Conservation (phyloP, 1,140 invertebrate genomes). For the Drosophila seguyi region DNA sequence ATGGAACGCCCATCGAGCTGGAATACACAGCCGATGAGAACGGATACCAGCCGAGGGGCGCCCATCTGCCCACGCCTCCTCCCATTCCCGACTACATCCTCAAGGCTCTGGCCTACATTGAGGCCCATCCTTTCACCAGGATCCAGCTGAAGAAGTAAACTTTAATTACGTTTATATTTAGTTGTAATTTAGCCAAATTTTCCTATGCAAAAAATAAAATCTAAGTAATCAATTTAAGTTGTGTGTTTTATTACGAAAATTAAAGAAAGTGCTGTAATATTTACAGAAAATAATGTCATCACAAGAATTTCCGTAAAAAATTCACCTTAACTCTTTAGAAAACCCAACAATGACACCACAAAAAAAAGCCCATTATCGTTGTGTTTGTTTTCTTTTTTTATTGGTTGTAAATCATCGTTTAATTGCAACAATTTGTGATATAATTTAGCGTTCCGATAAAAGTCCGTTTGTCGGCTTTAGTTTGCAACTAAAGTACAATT, state of each 20-base stretch:
- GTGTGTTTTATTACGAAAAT: no score
- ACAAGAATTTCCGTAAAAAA: background rate
- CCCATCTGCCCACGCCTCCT: conserved; percentile 91
- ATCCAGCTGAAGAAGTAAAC: conserved; percentile 64
- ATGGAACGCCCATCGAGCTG: conserved; percentile 85
- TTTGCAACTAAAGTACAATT: conserved; percentile 66
- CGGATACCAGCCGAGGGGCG: conserved; percentile 90
- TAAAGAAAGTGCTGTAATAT: no score
- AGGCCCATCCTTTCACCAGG: conserved; percentile 85
- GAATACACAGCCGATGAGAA: conserved; percentile 92
- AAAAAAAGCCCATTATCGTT: background rate
- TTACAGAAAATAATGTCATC: background rate
- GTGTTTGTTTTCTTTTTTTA: conserved; percentile 48
- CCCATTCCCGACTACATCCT: conserved; percentile 91
- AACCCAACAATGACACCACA: background rate
- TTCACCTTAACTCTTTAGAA: background rate
- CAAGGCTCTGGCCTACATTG: conserved; percentile 87
- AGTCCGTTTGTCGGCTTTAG: conserved; percentile 44
- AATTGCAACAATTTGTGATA: conserved; percentile 69
- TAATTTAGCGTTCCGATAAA: conserved; percentile 66
- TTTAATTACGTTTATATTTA: background rate
- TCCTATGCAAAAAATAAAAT: conserved; percentile 9
- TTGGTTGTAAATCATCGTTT: conserved; percentile 53
- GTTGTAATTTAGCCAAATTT: conserved; percentile 42
- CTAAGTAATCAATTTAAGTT: conserved; percentile 13